phyloP scores from a whole-genome alignment of 2,797 vertebrate species.

The Eulemur rubriventer region DNA sequence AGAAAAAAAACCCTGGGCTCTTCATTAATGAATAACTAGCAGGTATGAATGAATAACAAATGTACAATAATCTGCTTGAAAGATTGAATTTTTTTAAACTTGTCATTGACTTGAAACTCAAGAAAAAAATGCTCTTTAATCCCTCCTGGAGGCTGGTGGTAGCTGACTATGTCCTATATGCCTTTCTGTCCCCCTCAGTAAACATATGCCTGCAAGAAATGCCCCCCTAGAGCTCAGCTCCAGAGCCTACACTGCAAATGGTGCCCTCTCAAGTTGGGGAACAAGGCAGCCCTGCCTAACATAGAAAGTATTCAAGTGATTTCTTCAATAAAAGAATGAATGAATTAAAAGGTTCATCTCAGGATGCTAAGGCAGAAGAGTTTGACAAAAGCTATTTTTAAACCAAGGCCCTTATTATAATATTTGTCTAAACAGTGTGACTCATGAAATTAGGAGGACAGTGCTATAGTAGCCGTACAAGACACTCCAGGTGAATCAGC shows the following conservation, averaged over 20 bases:
- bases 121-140: constrained; percentile 17
- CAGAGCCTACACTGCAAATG: neutral
- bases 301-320: neutral
- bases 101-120: neutral
- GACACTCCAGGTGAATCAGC: neutral
- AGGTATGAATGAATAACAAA: constrained; percentile 13
- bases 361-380: neutral
- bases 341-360: neutral
- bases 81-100: neutral
- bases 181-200: neutral
- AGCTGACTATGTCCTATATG: neutral
- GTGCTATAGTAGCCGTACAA: neutral
- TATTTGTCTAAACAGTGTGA: neutral
- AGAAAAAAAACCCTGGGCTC: neutral
- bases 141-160: neutral
- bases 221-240: neutral
- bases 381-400: neutral
- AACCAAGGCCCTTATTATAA: neutral
- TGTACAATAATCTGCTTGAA: neutral
- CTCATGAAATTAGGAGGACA: neutral
- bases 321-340: neutral
- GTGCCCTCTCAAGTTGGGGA: neutral
- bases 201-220: neutral
- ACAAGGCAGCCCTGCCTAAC: neutral
- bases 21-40: constrained; percentile 33